These are phyloP conservation scores for Halisarca cf. caerulea DNA, from an alignment of 37 sponge, comb jelly and placozoan genomes.

Conservation along the genomic window DNA sequence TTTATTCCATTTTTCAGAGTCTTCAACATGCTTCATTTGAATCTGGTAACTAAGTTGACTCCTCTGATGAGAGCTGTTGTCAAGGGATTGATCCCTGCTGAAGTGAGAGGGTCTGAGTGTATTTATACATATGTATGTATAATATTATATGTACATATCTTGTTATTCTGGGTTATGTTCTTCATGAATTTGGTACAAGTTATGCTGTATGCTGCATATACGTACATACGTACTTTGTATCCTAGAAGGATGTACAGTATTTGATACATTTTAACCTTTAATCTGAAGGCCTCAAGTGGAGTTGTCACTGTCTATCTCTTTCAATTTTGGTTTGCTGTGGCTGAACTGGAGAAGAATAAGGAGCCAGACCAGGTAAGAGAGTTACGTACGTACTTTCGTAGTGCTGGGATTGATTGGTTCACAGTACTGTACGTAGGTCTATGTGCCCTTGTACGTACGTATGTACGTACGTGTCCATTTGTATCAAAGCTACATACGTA, in stretches of 20 bases:
- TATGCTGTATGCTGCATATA: too few relatives aligned
- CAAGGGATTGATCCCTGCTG: neutral
- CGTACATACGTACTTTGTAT: too few relatives aligned
- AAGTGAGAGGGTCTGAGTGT: constrained; percentile 7
- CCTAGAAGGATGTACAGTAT: too few relatives aligned
- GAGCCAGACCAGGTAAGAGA: neutral
- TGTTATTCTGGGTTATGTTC: constrained; percentile 5
- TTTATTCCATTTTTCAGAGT: neutral
- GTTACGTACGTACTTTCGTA: neutral
- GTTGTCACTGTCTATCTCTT: neutral
- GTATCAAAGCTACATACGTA: too few relatives aligned
- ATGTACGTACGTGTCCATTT: too few relatives aligned
- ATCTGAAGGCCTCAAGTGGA: neutral
- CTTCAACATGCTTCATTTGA: constrained; percentile 27
- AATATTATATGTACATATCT: neutral
- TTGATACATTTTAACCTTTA: too few relatives aligned
- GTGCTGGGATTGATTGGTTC: too few relatives aligned
- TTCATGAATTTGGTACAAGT: too few relatives aligned
- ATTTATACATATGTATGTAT: neutral
- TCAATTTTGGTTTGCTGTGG: constrained; percentile 1
- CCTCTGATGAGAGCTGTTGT: constrained; percentile 10
- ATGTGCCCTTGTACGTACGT: too few relatives aligned
- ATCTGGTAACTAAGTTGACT: constrained; percentile 3
- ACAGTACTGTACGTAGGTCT: too few relatives aligned
- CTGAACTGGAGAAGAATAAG: constrained; percentile 1